Base-by-base conservation (phyloP, 2,113 vertebrate species). In the Meleagris gallopavo region DNA sequence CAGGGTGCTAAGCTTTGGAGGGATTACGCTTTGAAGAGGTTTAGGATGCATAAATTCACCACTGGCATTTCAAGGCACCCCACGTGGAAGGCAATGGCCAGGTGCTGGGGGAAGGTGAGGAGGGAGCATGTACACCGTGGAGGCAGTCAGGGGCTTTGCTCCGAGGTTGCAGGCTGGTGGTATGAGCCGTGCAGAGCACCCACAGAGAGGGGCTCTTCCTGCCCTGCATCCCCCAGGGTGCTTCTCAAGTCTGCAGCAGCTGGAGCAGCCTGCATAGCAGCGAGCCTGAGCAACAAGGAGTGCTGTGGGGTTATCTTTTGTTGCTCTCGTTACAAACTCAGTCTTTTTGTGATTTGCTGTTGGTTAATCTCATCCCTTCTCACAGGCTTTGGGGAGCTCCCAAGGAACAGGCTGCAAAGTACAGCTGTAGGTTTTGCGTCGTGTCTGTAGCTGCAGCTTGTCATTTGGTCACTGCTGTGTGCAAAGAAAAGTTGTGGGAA, bases 71-170 rank as follows among this genome's bases (percentile, higher is more conserved):
- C 43, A 1, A 21, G 78, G 74, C 12, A 36, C 61, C 50, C 64
- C 11, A 0, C 4, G 75, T 65, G 21, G 64, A 8, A 77, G 67
- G 55, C 20, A 4, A 0, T 25, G 69, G 25, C 52, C n/a, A 4
- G n/a, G 67, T 87, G 72, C 71, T 77, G 8, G 0, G 2, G 43
- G 45, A 77, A 34, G 34, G 1, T 0, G 18, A 20, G 34, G 22
- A 43, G 30, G 1, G 48, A 89, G 81, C 38, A 4, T 84, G 81
- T 34, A 0, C 16, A 0, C 2, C 0, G 21, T 10, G 19, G 21
- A 48, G 58, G 54, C 55, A 57, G 64, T 11, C 54, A 5, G 82
- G 30, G 75, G 58, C 18, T 11, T 34, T 29, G 32, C 69, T 30
- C 24, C 13, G 21, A 41, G 30, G 15, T 45, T 14, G 50, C 10